Evolutionary conservation across 2,797 vertebrate species (phyloP).

Genomic region (Scarus forsteni): DNA sequence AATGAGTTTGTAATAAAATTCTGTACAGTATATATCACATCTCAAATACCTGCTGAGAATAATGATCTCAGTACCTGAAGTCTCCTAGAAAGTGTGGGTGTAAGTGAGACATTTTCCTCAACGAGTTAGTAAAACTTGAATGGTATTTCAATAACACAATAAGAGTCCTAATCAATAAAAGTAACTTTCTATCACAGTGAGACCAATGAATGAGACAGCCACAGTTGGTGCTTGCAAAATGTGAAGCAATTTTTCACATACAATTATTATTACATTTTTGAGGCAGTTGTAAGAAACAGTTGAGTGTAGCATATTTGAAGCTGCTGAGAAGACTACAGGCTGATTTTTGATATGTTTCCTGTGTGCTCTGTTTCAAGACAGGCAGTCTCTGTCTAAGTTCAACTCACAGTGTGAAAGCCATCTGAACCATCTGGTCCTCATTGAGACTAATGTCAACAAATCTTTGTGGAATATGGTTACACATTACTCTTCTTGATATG

Average conservation of each 20-base stretch:
- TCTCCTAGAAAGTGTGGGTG: constrained; percentile 5
- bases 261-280: neutral
- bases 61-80: constrained; percentile 13
- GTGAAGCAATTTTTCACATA: neutral
- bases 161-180: neutral
- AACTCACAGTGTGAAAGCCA: too few relatives aligned
- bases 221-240: neutral
- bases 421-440: too few relatives aligned
- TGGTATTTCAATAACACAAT: neutral
- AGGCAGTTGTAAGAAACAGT: neutral
- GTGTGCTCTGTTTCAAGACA: too few relatives aligned
- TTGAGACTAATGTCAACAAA: too few relatives aligned
- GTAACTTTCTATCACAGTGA: neutral
- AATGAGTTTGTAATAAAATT: constrained; percentile 64
- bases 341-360: too few relatives aligned
- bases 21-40: constrained; percentile 40
- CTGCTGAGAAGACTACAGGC: too few relatives aligned
- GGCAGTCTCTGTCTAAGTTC: too few relatives aligned
- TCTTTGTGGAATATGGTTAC: too few relatives aligned
- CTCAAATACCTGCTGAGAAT: constrained; percentile 58
- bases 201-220: constrained; percentile 13
- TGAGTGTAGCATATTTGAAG: neutral
- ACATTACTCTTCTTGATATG: too few relatives aligned
- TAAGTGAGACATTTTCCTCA: constrained; percentile 7
- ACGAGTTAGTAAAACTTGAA: neutral